Evolutionary conservation across 2,888 invertebrate species (phyloP).

Genomic region (Herminia tarsipennalis): DNA sequence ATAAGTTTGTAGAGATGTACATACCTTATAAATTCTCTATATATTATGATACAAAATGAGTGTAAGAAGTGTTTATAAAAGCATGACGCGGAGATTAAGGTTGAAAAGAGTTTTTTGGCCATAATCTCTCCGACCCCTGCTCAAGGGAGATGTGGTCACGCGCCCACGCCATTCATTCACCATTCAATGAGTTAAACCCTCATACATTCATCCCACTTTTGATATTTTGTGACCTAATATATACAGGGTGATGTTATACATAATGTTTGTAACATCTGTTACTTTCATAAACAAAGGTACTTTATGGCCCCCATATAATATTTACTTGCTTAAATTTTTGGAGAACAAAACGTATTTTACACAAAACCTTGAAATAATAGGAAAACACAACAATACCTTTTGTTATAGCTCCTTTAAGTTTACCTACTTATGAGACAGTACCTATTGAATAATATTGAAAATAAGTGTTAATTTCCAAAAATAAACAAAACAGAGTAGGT

Average conservation of each 20-base stretch:
- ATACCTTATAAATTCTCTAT: no score
- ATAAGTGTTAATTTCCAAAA: no score
- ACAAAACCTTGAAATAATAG: no score
- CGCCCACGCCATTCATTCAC: constrained; percentile 52
- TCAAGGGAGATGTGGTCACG: constrained; percentile 55
- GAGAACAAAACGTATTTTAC: no score
- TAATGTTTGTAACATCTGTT: constrained; percentile 57
- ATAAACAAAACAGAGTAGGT: no score
- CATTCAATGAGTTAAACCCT: constrained; percentile 61
- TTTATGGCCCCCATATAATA: no score
- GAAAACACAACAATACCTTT: no score
- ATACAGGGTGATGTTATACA: constrained; percentile 27
- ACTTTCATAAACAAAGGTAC: constrained; percentile 33
- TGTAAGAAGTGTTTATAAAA: background rate
- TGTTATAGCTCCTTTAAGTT: no score
- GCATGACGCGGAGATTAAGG: constrained; percentile 23
- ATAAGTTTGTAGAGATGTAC: constrained; percentile 22
- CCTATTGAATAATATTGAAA: no score
- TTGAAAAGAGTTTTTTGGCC: constrained; percentile 54
- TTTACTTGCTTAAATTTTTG: no score
- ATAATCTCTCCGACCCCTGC: constrained; percentile 59
- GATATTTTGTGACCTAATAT: constrained; percentile 51
- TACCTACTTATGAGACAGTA: no score
- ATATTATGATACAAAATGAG: constrained; percentile 4
- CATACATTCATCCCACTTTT: constrained; percentile 56